These are phyloP conservation scores for Lumbricus terrestris DNA, from an alignment of 2,888 invertebrate species.

Conservation along the genomic window DNA sequence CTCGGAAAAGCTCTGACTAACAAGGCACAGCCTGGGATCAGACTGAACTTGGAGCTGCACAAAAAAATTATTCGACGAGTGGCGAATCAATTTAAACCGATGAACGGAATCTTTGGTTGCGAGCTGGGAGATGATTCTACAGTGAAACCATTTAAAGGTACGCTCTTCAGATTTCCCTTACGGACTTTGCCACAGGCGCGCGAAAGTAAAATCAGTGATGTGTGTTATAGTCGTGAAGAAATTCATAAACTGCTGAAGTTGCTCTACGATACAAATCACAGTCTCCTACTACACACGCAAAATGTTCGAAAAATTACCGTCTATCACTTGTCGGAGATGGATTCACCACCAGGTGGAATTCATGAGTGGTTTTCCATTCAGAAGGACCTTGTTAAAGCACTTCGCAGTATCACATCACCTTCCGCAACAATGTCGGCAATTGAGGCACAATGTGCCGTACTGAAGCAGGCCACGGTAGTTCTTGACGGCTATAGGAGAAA, in stretches of 20 bases:
- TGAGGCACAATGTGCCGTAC: not conserved
- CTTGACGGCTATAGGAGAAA: not conserved
- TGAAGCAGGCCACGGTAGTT: not conserved
- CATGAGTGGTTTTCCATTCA: constrained; percentile 35
- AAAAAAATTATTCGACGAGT: constrained; percentile 38
- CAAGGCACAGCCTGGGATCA: constrained; percentile 41
- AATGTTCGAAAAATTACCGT: constrained; percentile 45
- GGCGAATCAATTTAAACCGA: constrained; percentile 47
- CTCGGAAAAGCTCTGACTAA: constrained; percentile 39
- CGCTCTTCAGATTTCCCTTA: constrained; percentile 42
- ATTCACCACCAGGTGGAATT: not conserved
- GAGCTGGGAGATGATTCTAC: constrained; percentile 18
- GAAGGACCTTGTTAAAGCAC: constrained; percentile 31
- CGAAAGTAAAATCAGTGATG: constrained; percentile 42
- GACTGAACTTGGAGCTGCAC: constrained; percentile 38
- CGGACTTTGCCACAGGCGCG: constrained; percentile 35
- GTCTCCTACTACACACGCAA: constrained; percentile 52
- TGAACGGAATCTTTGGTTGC: constrained; percentile 45
- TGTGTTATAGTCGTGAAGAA: constrained; percentile 42
- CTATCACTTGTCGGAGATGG: constrained; percentile 43
- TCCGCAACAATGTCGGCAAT: not conserved
- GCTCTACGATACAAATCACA: constrained; percentile 44
- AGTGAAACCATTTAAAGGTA: constrained; percentile 35
- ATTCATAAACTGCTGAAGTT: constrained; percentile 44
- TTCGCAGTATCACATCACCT: constrained; percentile 20